Percentiles rank a stretch among this genome's conserved stretches.
Evolutionary conservation across 2,113 vertebrate species (phyloP).

Genomic region (Cacatua alba): DNA sequence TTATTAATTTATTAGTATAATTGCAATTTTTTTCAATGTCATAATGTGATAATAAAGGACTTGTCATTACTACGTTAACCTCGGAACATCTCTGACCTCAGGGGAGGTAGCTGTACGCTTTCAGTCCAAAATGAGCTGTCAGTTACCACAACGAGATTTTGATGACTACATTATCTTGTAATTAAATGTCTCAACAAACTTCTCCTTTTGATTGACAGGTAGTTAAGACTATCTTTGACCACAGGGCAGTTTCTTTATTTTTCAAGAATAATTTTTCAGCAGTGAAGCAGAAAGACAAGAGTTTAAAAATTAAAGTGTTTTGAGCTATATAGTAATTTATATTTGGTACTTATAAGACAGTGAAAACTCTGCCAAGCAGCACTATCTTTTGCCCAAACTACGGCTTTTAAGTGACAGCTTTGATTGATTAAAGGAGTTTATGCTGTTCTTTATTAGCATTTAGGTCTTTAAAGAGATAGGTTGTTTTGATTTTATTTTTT

Average conservation of each 20-base stretch:
- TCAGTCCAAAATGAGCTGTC: constrained; percentile 85
- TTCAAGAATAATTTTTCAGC: constrained; percentile 76
- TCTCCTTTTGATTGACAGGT: constrained; percentile 84
- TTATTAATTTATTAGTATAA: constrained; percentile 87
- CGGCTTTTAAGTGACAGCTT: constrained; percentile 53
- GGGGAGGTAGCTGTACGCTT: constrained; percentile 75
- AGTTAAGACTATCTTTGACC: constrained; percentile 84
- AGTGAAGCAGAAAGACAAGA: constrained; percentile 44
- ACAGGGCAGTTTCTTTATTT: constrained; percentile 82
- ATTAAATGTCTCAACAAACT: constrained; percentile 88
- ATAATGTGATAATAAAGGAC: constrained; percentile 85
- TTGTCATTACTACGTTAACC: constrained; percentile 85
- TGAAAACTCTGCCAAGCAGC: constrained; percentile 33
- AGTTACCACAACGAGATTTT: constrained; percentile 81
- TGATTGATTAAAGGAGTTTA: constrained; percentile 58
- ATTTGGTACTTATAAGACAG: constrained; percentile 53
- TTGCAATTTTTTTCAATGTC: constrained; percentile 82
- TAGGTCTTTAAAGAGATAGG: constrained; percentile 18
- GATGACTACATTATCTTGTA: constrained; percentile 85
- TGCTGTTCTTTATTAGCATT: constrained; percentile 51
- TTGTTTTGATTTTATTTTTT: neutral
- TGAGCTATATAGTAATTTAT: constrained; percentile 68
- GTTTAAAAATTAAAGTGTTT: constrained; percentile 73
- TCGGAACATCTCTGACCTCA: constrained; percentile 79
- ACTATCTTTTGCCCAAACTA: constrained; percentile 24